These are phyloP conservation scores for Drosophila subsilvestris DNA, from an alignment of 2,888 invertebrate species.

Conservation along the genomic window DNA sequence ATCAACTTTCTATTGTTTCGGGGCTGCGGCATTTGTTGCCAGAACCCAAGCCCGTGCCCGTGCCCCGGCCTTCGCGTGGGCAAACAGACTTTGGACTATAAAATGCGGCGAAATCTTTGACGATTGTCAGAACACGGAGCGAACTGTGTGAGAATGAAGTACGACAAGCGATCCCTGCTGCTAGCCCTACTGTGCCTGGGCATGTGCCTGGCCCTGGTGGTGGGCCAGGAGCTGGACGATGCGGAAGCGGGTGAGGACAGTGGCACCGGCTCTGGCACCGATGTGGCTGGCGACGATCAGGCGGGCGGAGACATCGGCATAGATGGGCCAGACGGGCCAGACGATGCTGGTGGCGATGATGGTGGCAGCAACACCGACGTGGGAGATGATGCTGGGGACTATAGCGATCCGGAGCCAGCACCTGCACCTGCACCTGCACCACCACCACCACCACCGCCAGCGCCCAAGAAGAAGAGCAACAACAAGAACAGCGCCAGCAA, in stretches of 20 bases:
- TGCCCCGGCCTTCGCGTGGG: slow-evolving; percentile 21
- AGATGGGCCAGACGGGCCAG: not conserved
- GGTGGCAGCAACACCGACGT: not conserved
- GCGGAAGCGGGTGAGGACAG: not conserved
- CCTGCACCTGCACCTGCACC: not conserved
- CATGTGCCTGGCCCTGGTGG: slow-evolving; percentile 1
- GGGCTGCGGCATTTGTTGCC: not conserved
- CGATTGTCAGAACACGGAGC: slow-evolving; percentile 12
- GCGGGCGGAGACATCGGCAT: not conserved
- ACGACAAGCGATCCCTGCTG: slow-evolving; percentile 19
- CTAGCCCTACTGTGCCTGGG: slow-evolving; percentile 26
- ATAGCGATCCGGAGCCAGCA: not conserved
- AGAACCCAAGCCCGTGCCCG: not conserved
- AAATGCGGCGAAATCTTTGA: slow-evolving; percentile 1
- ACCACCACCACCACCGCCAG: not conserved
- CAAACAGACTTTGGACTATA: slow-evolving; percentile 35
- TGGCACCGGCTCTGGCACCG: not conserved
- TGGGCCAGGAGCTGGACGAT: not conserved
- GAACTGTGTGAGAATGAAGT: slow-evolving; percentile 30
- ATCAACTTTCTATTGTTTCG: slow-evolving; percentile 23
- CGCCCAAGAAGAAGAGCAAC: not conserved
- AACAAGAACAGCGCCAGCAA: not conserved
- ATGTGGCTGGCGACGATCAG: not conserved
- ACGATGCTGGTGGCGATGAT: not conserved
- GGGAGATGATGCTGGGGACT: not conserved